Evolutionary conservation across 2,888 invertebrate genomes (phyloP), one percentile per base, ranked within the genome.

Genomic region (Cerceris rybyensis): DNA sequence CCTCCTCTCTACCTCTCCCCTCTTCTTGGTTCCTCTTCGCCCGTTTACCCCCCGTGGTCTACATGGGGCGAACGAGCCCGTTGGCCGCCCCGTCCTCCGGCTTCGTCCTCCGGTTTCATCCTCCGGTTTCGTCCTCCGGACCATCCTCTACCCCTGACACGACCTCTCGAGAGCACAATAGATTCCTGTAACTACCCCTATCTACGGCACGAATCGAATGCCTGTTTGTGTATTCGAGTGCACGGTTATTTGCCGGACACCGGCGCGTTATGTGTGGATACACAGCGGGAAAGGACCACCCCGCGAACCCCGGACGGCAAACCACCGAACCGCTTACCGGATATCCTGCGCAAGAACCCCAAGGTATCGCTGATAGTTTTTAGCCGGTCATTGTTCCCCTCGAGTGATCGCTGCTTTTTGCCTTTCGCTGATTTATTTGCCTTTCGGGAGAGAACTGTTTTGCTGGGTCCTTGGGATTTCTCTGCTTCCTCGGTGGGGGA

Each of bases 151-250:
- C 67, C 50, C 65, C 80, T 68, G 73, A 46, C 69, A 61, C 81
- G 78, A 79, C 80, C 86, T 86, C 86, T 85, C 80, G 82, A 88
- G 84, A 83, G 85, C 86, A 89, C 89, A 90, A 90, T 90, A 85
- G 88, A 88, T 88, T 88, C 86, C 89, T 88, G 89, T 88, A 89
- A 90, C 88, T 88, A 88, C 85, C 86, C 85, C 86, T 87, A 90
- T 90, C 88, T 84, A 83, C 86, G 84, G 82, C 81, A 83, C 87
- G 85, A 89, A 89, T 90, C 89, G 88, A 86, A 87, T 83, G 79
- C 72, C 85, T 90, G 88, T 90, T 90, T 89, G 90, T 86, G 89
- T 87, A 90, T 89, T 89, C 87, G 87, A 86, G 86, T 86, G 88
- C 78, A 88, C 84, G 88, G 86, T 88, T 90, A 90, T 90, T 90